phyloP scores from a whole-genome alignment of 2,888 invertebrate species.

The Andrena fulva region DNA sequence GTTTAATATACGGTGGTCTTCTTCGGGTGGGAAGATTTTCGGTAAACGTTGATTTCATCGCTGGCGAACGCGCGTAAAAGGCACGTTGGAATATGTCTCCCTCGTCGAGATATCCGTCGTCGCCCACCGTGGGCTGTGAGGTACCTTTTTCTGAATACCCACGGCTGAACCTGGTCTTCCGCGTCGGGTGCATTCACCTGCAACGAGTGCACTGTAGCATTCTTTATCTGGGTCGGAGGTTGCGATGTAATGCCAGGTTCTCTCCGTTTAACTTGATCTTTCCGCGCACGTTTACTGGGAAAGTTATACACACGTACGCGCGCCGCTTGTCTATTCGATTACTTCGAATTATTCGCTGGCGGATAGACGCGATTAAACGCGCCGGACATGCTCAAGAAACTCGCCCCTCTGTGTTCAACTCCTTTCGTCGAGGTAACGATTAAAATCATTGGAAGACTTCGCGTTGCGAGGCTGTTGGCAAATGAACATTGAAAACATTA shows the following conservation, averaged over 20 bases:
- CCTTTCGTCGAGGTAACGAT: neutral
- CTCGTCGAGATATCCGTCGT: neutral
- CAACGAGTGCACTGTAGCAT: constrained; percentile 74
- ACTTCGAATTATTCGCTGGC: constrained; percentile 26
- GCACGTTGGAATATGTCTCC: too few species aligned
- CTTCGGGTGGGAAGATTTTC: too few species aligned
- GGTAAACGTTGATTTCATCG: constrained; percentile 14
- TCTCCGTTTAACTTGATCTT: constrained; percentile 57
- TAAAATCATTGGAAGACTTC: neutral
- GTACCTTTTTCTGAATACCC: constrained; percentile 54
- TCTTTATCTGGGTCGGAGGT: constrained; percentile 78
- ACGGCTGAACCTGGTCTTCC: constrained; percentile 29
- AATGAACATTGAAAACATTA: neutral
- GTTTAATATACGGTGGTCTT: too few species aligned
- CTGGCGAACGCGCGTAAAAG: neutral
- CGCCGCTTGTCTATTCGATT: constrained; percentile 31
- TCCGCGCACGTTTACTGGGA: constrained; percentile 7
- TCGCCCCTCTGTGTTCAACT: neutral
- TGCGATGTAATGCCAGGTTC: constrained; percentile 61
- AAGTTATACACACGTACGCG: neutral
- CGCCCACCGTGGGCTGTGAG: constrained; percentile 15
- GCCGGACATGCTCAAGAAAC: constrained; percentile 1
- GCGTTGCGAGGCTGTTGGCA: neutral
- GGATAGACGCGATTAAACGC: constrained; percentile 27
- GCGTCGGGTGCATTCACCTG: constrained; percentile 77